Percentiles rank a stretch among this genome's conserved stretches.
Conservation (phyloP, 2,888 invertebrate genomes). For the Electrophaes corylata region DNA sequence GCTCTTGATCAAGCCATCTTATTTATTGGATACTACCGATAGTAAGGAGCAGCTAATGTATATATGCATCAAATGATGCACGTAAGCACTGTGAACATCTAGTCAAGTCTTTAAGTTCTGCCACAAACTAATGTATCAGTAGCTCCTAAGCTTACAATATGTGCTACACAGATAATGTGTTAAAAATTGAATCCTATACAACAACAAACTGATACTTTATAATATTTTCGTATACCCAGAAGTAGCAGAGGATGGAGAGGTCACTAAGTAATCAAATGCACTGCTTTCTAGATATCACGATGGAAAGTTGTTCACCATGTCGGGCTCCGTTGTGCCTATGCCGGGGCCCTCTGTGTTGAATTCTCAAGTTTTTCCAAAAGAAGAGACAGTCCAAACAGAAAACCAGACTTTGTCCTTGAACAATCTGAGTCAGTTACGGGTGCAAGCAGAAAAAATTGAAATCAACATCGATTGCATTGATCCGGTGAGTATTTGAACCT, state of each 20-base stretch:
- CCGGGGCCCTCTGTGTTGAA: slow-evolving; percentile 62
- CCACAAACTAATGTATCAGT: too few species aligned
- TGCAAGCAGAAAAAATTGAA: slow-evolving; percentile 48
- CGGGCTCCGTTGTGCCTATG: slow-evolving; percentile 46
- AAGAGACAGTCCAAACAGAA: slow-evolving; percentile 10
- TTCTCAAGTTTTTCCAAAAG: slow-evolving; percentile 38
- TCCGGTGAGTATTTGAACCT: slow-evolving; percentile 23
- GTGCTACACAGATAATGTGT: too few species aligned
- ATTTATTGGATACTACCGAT: too few species aligned
- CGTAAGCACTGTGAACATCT: too few species aligned
- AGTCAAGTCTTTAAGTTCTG: too few species aligned
- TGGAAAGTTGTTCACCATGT: slow-evolving; percentile 63
- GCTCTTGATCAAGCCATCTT: slow-evolving; percentile 10
- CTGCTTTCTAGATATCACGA: slow-evolving; percentile 60
- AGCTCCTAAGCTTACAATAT: too few species aligned
- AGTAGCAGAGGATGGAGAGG: too few species aligned
- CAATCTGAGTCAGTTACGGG: slow-evolving; percentile 37
- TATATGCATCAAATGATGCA: too few species aligned
- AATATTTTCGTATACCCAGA: background rate
- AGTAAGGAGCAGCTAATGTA: too few species aligned
- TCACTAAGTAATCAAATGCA: background rate
- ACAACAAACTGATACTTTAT: background rate
- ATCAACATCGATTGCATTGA: slow-evolving; percentile 20
- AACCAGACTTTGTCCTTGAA: slow-evolving; percentile 12
- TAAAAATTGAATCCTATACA: too few species aligned